Base-by-base conservation (phyloP, 2,113 vertebrate genomes). In the Telmatochromis bifrenatus region DNA sequence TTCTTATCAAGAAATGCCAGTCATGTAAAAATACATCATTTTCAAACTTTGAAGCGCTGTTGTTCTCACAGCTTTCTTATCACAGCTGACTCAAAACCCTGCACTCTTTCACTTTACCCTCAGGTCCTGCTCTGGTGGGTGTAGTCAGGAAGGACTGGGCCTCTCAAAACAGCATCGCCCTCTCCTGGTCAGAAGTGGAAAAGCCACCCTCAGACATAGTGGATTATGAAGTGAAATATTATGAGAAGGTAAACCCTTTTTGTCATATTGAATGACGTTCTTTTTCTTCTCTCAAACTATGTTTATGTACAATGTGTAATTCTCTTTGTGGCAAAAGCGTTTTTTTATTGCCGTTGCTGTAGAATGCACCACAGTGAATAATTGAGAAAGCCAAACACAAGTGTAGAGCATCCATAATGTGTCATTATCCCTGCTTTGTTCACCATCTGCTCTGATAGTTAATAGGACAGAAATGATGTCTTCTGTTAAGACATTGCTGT, bases 221-320 rank as follows among this genome's bases (percentile, higher is more conserved):
- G 96, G 99, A 99, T 96, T 99, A 99, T 95, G 99, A 99, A 96
- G 97, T 99, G 95, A 99, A 99, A 96, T 99, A 99, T 96, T 99
- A 98, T 96, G 98, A 99, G 95, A 99, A 98, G 98, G 99, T 99
- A 81, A 62, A 31, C 6, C 7, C 7, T 7, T 79, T 77, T 77
- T 51, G 7, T 51, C 26, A 33, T n/a, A 77, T 47, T 77, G 17
- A 51, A 51, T 77, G 17, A 47, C 6, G 3, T 9, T 28, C 68
- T 47, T 75, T 15, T 45, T 42, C 14, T 75, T 47, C 14, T 11
- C 26, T 77, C 45, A 15, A 65, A 83, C 55, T 33, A 53, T 73
- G 23, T 56, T 54, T 39, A 54, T 75, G 5, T 14, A 39, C 45
- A 51, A 33, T 51, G 73, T 37, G 23, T 55, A 14, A 7, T 35